Evolutionary conservation across 2,113 vertebrate species (phyloP).

Genomic region (Halcyon senegalensis): DNA sequence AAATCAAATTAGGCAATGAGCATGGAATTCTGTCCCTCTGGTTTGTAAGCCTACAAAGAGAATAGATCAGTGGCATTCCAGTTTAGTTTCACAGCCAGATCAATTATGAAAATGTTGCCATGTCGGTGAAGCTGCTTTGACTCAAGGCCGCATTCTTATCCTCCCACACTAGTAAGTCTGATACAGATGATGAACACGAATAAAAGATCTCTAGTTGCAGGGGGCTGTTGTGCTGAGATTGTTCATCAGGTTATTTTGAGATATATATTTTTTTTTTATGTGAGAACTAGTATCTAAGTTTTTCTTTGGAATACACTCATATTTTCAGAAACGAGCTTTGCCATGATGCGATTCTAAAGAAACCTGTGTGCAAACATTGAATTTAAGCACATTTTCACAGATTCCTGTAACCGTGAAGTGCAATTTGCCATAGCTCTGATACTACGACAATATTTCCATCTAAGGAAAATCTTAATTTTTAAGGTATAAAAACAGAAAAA

Average conservation of each 20-base stretch:
- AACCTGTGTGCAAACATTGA: neutral
- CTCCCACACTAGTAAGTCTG: neutral
- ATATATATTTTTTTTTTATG: neutral
- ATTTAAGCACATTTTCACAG: neutral
- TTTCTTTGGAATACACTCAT: neutral
- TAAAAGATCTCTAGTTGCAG: neutral
- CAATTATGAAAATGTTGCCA: neutral
- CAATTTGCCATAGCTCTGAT: neutral
- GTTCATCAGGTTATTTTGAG: neutral
- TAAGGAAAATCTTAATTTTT: neutral
- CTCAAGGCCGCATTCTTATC: neutral
- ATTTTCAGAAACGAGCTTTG: neutral
- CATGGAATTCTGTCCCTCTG: neutral
- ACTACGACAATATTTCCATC: neutral
- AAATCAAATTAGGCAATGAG: neutral
- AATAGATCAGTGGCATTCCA: neutral
- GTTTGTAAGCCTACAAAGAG: neutral
- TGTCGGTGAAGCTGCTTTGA: constrained; percentile 4
- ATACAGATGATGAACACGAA: neutral
- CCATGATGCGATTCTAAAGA: neutral
- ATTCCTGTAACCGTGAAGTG: neutral
- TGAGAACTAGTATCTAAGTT: neutral
- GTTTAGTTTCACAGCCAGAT: constrained; percentile 22
- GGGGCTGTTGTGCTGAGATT: neutral
- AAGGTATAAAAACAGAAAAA: neutral